Evolutionary conservation across 1,140 invertebrate genomes (phyloP).

Genomic region (Habropoda laboriosa): DNA sequence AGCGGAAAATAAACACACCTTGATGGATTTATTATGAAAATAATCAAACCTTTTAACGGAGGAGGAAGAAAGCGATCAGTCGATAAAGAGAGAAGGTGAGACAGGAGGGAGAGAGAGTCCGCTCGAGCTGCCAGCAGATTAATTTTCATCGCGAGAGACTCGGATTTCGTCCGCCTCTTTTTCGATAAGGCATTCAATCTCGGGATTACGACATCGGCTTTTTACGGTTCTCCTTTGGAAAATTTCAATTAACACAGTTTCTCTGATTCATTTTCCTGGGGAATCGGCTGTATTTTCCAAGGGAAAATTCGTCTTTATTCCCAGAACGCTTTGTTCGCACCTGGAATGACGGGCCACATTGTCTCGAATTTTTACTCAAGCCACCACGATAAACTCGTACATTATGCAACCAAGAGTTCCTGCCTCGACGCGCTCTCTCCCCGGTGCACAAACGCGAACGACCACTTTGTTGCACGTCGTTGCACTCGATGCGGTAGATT

Average conservation of each 20-base stretch:
- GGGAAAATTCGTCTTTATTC: neutral
- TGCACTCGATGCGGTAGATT: conserved; percentile 24
- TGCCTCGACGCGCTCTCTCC: neutral
- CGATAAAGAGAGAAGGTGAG: neutral
- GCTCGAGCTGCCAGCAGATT: neutral
- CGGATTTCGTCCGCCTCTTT: neutral
- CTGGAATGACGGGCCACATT: neutral
- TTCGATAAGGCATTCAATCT: neutral
- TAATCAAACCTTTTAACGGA: neutral
- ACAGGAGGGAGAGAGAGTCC: no score
- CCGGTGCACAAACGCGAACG: neutral
- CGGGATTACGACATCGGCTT: neutral
- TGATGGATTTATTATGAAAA: conserved; percentile 9
- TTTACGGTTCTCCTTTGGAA: neutral
- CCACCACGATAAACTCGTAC: conserved; percentile 23
- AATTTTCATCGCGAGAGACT: neutral
- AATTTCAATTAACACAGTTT: neutral
- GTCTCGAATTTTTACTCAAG: conserved; percentile 19
- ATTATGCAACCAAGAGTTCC: conserved; percentile 32
- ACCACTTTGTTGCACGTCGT: conserved; percentile 25
- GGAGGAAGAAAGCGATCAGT: no score
- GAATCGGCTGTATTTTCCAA: neutral
- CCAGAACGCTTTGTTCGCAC: neutral
- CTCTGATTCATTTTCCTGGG: neutral
- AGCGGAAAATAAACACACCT: neutral